A percentile compares a stretch with the other conserved stretches of the same genome.
phyloP scores from a whole-genome alignment of 2,888 invertebrate species.

The Acleris emargana region DNA sequence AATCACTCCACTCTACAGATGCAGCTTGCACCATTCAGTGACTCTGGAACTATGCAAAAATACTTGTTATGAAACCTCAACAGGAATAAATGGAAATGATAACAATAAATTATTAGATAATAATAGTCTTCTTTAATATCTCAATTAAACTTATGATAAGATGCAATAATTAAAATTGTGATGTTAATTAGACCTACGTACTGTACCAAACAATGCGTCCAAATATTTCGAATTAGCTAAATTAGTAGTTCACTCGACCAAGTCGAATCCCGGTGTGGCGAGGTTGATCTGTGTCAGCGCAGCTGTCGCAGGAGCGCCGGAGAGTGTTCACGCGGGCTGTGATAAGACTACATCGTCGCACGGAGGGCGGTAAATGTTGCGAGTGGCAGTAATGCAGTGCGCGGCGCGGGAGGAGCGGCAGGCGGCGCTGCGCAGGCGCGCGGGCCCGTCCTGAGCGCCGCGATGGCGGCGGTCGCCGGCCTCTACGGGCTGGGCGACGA shows the following conservation, averaged over 20 bases:
- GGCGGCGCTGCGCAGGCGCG: constrained; percentile 24
- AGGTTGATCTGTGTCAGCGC: constrained; percentile 37
- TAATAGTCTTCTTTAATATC: constrained; percentile 27
- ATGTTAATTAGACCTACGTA: constrained; percentile 32
- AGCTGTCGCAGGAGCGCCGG: constrained; percentile 34
- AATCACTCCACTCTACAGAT: constrained; percentile 13
- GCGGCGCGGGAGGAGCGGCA: constrained; percentile 27
- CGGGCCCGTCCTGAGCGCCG: constrained; percentile 38
- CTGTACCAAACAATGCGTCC: constrained; percentile 35
- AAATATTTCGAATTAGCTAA: constrained; percentile 37
- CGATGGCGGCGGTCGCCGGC: constrained; percentile 91
- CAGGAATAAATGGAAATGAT: constrained; percentile 24
- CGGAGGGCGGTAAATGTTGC: constrained; percentile 19
- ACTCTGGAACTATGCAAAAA: constrained; percentile 29
- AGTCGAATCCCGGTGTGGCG: constrained; percentile 35
- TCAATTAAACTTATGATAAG: constrained; percentile 38
- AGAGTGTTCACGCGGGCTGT: constrained; percentile 34
- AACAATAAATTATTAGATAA: constrained; percentile 35
- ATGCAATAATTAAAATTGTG: constrained; percentile 38
- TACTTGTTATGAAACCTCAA: constrained; percentile 30
- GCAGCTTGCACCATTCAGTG: constrained; percentile 29
- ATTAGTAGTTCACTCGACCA: constrained; percentile 34
- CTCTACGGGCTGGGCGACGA: constrained; percentile 92
- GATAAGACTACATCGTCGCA: constrained; percentile 28
- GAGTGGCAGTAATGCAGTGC: constrained; percentile 34